Percentiles rank a stretch among this genome's conserved stretches.
Conservation (phyloP, 2,797 vertebrate genomes). For the Chaenodraco wilsoni region DNA sequence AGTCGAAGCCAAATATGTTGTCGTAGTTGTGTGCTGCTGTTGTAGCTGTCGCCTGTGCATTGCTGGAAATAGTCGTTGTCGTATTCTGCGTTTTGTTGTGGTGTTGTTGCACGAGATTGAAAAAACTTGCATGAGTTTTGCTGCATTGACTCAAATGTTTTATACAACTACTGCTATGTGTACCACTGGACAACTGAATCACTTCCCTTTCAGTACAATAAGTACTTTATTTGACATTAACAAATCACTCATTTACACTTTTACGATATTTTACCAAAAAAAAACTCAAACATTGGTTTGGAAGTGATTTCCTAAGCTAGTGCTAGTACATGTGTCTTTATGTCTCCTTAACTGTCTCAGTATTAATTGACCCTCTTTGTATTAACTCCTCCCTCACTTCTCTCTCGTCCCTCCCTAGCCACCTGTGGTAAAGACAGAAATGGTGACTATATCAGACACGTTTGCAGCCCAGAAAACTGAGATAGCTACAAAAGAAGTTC, state of each 20-base stretch:
- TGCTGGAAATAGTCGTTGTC: slow-evolving; percentile 29
- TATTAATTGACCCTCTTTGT: slow-evolving; percentile 58
- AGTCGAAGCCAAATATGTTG: slow-evolving; percentile 44
- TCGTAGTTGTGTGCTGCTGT: slow-evolving; percentile 36
- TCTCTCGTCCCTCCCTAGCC: slow-evolving; percentile 84
- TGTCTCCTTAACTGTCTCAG: slow-evolving; percentile 50
- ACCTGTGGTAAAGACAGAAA: slow-evolving; percentile 99
- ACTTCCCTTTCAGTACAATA: slow-evolving; percentile 22
- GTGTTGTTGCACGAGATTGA: not conserved
- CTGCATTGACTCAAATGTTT: slow-evolving; percentile 15
- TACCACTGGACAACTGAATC: not conserved
- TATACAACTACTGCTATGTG: not conserved
- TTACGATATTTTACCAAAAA: not conserved
- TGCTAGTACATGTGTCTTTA: slow-evolving; percentile 7
- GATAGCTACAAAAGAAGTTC: slow-evolving; percentile 98
- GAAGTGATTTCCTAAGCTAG: slow-evolving; percentile 20
- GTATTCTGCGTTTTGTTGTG: slow-evolving; percentile 8
- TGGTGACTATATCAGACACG: slow-evolving; percentile 98
- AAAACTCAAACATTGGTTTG: not conserved
- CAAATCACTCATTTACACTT: not conserved
- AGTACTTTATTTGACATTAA: not conserved
- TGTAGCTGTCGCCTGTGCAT: slow-evolving; percentile 32
- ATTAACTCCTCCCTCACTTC: slow-evolving; percentile 25
- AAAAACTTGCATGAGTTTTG: slow-evolving; percentile 27
- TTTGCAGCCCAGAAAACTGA: slow-evolving; percentile 95